Percentiles rank a stretch among this genome's conserved stretches.
Evolutionary conservation across 2,888 invertebrate genomes (phyloP).

Genomic region (Villa cingulata): DNA sequence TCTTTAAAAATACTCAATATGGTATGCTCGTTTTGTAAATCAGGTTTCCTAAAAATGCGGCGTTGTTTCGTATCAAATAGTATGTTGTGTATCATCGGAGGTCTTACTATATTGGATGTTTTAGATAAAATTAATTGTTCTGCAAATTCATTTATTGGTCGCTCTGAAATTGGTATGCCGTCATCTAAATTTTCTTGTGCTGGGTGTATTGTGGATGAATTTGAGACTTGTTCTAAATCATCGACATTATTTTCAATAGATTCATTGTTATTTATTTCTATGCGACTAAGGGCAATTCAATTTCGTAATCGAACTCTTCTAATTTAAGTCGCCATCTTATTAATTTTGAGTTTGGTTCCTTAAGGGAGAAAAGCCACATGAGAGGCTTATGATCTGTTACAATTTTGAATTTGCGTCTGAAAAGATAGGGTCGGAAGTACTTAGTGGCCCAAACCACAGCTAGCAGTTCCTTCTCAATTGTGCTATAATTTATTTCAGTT

Average conservation of each 20-base stretch:
- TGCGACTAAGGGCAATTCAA: slow-evolving; percentile 19
- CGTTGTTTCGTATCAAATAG: no score
- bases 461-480: not conserved
- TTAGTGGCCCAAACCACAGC: slow-evolving; percentile 21
- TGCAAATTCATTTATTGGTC: no score
- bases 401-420: slow-evolving; percentile 25
- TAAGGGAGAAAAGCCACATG: slow-evolving; percentile 25
- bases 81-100: no score
- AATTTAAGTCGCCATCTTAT: slow-evolving; percentile 25
- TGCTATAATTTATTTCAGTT: not conserved
- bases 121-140: no score
- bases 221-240: no score
- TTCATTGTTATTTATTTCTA: not conserved
- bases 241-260: no score
- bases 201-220: no score
- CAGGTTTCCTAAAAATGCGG: no score
- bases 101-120: no score
- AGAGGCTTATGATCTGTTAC: slow-evolving; percentile 30
- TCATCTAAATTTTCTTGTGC: no score
- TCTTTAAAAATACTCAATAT: slow-evolving; percentile 6
- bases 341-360: slow-evolving; percentile 28
- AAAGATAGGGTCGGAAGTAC: slow-evolving; percentile 26
- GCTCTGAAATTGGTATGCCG: no score
- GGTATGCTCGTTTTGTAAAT: no score
- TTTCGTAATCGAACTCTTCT: slow-evolving; percentile 22